phyloP scores from a whole-genome alignment of 2,797 vertebrate genomes.

The Columba guinea region DNA sequence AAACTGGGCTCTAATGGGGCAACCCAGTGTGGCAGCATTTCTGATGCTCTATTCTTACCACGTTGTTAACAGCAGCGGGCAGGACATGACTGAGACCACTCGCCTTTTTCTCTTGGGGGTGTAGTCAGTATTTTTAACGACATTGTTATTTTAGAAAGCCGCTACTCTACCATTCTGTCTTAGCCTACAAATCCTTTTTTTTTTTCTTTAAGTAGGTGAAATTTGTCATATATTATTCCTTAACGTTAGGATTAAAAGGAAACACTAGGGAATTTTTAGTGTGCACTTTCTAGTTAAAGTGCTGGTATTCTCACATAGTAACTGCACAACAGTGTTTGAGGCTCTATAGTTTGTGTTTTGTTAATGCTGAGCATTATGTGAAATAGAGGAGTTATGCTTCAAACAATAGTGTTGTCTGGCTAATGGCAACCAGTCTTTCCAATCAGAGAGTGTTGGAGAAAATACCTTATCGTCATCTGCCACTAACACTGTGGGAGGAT shows the following conservation, averaged over 20 bases:
- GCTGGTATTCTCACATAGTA: accelerated
- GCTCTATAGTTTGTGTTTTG: not conserved
- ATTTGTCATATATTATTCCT: not conserved
- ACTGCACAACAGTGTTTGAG: not conserved
- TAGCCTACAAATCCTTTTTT: not conserved
- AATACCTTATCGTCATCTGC: not conserved
- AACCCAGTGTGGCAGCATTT: not conserved
- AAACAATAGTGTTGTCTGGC: not conserved
- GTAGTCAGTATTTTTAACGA: not conserved
- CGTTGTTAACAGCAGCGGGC: not conserved
- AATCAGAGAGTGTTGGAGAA: not conserved
- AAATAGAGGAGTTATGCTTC: not conserved
- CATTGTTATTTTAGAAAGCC: not conserved
- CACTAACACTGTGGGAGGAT: not conserved
- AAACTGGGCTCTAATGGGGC: accelerated
- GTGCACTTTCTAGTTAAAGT: not conserved
- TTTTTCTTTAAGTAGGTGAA: not conserved
- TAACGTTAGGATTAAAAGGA: not conserved
- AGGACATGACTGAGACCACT: not conserved
- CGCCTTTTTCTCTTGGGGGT: not conserved
- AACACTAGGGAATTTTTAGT: not conserved
- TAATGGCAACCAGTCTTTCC: not conserved
- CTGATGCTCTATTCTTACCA: not conserved
- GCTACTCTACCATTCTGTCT: not conserved
- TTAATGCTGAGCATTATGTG: not conserved